A percentile compares a stretch with the other conserved stretches of the same genome.
Conservation (phyloP, 2,113 vertebrate species). For the Todiramphus saurophagus region DNA sequence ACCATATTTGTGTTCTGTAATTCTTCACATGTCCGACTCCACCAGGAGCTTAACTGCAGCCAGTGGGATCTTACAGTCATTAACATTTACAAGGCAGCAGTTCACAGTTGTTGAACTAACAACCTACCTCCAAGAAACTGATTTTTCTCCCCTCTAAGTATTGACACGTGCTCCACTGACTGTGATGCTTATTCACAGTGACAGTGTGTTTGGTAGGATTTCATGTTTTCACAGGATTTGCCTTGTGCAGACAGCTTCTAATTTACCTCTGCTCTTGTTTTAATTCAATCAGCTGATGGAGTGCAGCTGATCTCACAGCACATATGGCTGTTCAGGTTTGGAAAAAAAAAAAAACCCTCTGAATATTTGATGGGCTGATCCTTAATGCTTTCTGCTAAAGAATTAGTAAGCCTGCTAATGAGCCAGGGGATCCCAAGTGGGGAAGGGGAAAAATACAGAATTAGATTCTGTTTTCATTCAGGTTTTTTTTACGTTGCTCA, state of each 20-base stretch:
- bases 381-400: conserved; percentile 47
- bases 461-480: conserved; percentile 1
- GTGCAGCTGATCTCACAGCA: conserved; percentile 60
- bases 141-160: conserved; percentile 57
- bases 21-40: conserved; percentile 50
- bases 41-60: conserved; percentile 61
- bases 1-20: conserved; percentile 54
- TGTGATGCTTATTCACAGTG: conserved; percentile 55
- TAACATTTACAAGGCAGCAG: conserved; percentile 63
- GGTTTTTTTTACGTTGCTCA: neutral
- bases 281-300: conserved; percentile 62
- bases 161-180: conserved; percentile 32
- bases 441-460: conserved; percentile 12
- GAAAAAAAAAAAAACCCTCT: neutral
- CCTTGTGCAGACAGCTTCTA: conserved; percentile 54
- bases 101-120: conserved; percentile 57
- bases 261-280: conserved; percentile 64
- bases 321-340: conserved; percentile 44
- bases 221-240: conserved; percentile 58
- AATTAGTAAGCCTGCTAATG: conserved; percentile 51
- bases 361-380: conserved; percentile 47
- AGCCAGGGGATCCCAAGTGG: conserved; percentile 24
- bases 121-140: conserved; percentile 56
- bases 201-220: conserved; percentile 53
- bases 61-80: conserved; percentile 64